phyloP scores from a whole-genome alignment of 2,113 vertebrate species.

The Tichodroma muraria region DNA sequence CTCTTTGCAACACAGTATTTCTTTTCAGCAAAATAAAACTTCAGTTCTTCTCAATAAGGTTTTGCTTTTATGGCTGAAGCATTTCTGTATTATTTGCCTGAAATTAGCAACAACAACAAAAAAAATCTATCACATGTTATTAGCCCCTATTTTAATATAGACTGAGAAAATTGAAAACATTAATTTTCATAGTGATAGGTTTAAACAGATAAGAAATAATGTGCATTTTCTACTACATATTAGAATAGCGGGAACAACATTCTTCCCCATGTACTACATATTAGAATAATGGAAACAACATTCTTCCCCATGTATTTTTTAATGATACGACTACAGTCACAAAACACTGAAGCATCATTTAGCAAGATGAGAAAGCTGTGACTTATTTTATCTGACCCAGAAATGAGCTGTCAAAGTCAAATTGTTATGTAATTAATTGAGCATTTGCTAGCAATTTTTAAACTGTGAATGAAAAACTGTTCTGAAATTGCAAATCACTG shows the following conservation, averaged over 20 bases:
- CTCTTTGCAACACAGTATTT: background rate
- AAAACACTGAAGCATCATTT: background rate
- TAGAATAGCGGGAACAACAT: background rate
- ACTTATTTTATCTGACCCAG: background rate
- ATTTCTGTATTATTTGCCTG: background rate
- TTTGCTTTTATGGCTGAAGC: background rate
- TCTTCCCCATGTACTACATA: background rate
- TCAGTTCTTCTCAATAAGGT: background rate
- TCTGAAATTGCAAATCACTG: background rate
- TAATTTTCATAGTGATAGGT: background rate
- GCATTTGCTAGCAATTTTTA: constrained; percentile 6
- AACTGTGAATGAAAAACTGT: constrained; percentile 12
- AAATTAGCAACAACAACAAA: background rate
- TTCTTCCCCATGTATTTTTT: background rate
- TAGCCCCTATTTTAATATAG: background rate
- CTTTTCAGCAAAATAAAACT: background rate
- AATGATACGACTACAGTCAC: background rate
- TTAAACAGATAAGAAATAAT: background rate
- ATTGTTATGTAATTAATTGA: constrained; percentile 18
- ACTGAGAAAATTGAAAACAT: background rate
- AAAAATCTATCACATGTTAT: background rate
- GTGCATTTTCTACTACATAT: background rate
- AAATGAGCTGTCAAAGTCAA: constrained; percentile 10
- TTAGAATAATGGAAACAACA: background rate
- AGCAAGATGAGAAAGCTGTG: background rate